Base-by-base conservation (phyloP, 2,888 invertebrate genomes). In the Apodemia zela region DNA sequence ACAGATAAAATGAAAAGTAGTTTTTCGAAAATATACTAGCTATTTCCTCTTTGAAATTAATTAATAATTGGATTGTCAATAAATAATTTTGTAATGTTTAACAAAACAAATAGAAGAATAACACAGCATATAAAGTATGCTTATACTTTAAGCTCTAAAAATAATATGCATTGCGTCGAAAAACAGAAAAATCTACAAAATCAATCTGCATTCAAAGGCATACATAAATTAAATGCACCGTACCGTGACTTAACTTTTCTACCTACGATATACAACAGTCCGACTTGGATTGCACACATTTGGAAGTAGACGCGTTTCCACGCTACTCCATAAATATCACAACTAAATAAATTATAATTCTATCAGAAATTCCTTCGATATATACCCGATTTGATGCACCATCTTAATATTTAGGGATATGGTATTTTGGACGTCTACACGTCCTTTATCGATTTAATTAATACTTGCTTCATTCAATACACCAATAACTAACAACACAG, bases 211-310 rank as follows among this genome's bases (percentile, higher is more conserved):
- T 68, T 62, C 66, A 64, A 57, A 61, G 66, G 68, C 74, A 75
- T 78, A 82, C 78, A 81, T 82, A 86, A 87, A 89, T 86, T 89
- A 89, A 89, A 90, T 89, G 89, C 89, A 87, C 84, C 81, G 74
- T 78, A 83, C 77, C 75, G 76, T 78, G 84, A 78, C 88, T 84
- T 88, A 87, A 79, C 83, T 82, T 89, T 72, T 83, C 89, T 90
- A 90, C 82, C 89, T 90, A 89, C 86, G 77, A 81, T 85, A 85
- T 85, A 88, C 81, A 87, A 82, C 83, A 86, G 80, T 86, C 83
- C 85, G 73, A 78, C 73, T 70, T 71, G 76, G 83, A 87, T 86
- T 86, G 87, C 87, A 84, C 84, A 78, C 77, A 78, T 80, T 84
- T 62, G 82, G 81, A 84, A 84, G 82, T 81, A 65, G 59, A 78